A percentile compares a stretch with the other conserved stretches of the same genome.
phyloP scores from a whole-genome alignment of 2,797 vertebrate species.

The Lates japonicus region DNA sequence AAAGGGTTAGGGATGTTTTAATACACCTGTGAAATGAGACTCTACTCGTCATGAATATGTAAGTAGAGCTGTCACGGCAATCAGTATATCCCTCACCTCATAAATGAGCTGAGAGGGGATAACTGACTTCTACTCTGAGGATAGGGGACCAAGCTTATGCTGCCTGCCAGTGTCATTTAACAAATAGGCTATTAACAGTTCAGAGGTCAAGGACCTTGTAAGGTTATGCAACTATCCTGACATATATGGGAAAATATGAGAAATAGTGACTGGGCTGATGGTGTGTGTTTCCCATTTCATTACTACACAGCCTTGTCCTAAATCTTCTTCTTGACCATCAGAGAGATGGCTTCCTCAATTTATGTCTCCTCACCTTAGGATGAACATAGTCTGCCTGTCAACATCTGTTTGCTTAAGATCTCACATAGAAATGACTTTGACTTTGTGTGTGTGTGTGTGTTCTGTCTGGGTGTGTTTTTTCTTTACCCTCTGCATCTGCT shows the following conservation, averaged over 20 bases:
- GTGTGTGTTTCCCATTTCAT: conserved; percentile 69
- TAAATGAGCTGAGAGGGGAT: conserved; percentile 74
- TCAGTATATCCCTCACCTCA: conserved; percentile 91
- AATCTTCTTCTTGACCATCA: conserved; percentile 73
- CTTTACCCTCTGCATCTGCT: conserved; percentile 65
- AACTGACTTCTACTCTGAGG: conserved; percentile 76
- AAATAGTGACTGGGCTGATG: conserved; percentile 72
- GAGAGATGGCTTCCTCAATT: conserved; percentile 66
- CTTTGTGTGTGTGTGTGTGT: conserved; percentile 52
- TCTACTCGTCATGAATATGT: conserved; percentile 95
- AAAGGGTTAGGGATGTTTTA: conserved; percentile 96
- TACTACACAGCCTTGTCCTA: conserved; percentile 70
- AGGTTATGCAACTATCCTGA: conserved; percentile 79
- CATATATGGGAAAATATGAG: conserved; percentile 69
- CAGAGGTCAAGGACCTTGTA: conserved; percentile 85
- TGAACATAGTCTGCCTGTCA: conserved; percentile 81
- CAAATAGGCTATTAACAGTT: conserved; percentile 88
- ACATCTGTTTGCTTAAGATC: conserved; percentile 80
- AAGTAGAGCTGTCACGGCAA: conserved; percentile 94
- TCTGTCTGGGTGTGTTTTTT: conserved; percentile 30
- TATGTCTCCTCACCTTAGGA: conserved; percentile 80
- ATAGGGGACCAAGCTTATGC: conserved; percentile 79
- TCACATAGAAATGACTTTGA: conserved; percentile 77
- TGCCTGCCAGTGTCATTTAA: conserved; percentile 84
- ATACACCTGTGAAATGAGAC: conserved; percentile 97